These are phyloP conservation scores for Pluvianellus socialis DNA, from an alignment of 2,113 vertebrate species.

Conservation along the genomic window DNA sequence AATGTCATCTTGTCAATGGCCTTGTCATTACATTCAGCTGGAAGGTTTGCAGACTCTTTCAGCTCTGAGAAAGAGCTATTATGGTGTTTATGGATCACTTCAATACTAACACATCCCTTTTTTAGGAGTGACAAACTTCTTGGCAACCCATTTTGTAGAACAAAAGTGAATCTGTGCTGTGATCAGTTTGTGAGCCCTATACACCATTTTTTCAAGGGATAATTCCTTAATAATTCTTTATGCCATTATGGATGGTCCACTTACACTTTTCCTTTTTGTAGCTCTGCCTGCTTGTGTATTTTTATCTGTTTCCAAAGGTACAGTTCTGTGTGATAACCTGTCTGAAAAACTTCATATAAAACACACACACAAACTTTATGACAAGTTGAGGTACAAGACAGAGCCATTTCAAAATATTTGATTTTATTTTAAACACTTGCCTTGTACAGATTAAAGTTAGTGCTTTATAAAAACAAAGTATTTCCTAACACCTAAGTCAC, in stretches of 20 bases:
- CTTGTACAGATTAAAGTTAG: neutral
- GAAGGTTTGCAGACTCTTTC: constrained; percentile 47
- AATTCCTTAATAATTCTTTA: neutral
- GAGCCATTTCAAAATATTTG: neutral
- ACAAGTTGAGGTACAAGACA: neutral
- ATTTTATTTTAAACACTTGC: neutral
- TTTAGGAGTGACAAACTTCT: constrained; percentile 13
- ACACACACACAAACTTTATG: neutral
- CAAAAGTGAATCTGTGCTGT: constrained; percentile 15
- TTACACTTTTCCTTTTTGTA: neutral
- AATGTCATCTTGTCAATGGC: constrained; percentile 66
- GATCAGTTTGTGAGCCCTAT: neutral
- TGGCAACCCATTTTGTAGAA: constrained; percentile 35
- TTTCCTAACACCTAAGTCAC: neutral
- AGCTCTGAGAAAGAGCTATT: constrained; percentile 35
- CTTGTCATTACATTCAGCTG: constrained; percentile 50
- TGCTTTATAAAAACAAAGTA: neutral
- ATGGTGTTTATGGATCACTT: constrained; percentile 41
- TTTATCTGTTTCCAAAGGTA: constrained; percentile 10
- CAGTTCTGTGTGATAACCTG: neutral
- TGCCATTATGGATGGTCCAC: neutral
- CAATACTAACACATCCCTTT: constrained; percentile 7
- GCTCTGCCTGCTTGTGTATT: neutral
- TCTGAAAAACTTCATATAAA: neutral
- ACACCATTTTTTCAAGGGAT: neutral